Evolutionary conservation across 2,797 vertebrate species (phyloP), one percentile per base, ranked within the genome.

Genomic region (Platyrinchus mystaceus): DNA sequence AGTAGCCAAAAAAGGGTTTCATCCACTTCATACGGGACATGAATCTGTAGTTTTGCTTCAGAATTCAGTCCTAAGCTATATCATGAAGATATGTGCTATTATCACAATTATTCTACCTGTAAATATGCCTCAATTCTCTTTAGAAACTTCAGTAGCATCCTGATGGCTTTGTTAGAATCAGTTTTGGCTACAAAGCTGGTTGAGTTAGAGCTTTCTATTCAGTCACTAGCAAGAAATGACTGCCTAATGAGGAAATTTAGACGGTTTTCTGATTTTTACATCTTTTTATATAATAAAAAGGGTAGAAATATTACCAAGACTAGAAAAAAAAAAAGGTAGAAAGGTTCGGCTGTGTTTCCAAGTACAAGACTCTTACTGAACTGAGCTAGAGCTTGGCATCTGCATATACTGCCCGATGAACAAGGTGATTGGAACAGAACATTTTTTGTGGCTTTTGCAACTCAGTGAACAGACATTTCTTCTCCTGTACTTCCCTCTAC

Each of bases 321-420:
- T 24, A 55, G 32, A 37, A 36, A 23, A 14, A 21, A 7, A 39
- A 16, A 17, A 44, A 34, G 0, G 0, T 3, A 9, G 1, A 20
- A 78, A 11, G 8, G 8, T 60, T 63, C 15, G 68, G n/a, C 30
- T 80, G 3, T 14, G 62, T 92, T 81, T 90, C 17, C 10, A 63
- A 34, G 15, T 34, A 41, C 14, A 56, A 3, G 20, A 60, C 30
- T 71, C 23, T 39, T 34, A 34, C 11, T 62, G 34, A 76, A 55
- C 9, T 44, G 32, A 53, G 9, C 17, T 89, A 39, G 19, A 73
- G 8, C 81, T 75, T 79, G 41, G 5, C 43, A 46, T 50, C 36
- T 83, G 2, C 55, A 27, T 49, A 9, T 37, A 50, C 14, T 53
- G 5, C 28, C 23, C 16, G 26, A 75, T 22, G 27, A 64, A 68